These are phyloP conservation scores for Enteromius mattozi DNA, from an alignment of 2,797 vertebrate genomes.

Conservation along the genomic window DNA sequence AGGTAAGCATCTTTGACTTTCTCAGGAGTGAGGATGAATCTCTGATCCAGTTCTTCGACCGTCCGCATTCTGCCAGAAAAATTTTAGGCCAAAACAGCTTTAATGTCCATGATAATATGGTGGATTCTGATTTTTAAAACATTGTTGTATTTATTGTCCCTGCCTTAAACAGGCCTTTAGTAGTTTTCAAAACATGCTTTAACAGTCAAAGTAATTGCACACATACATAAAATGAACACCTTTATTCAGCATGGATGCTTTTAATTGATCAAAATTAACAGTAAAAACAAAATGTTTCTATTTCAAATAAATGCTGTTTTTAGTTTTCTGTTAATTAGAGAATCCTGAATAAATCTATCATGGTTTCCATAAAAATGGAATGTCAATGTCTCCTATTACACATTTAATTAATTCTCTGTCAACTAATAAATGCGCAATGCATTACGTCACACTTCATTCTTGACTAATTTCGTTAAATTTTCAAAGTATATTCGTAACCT, in stretches of 20 bases:
- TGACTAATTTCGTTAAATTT: not conserved
- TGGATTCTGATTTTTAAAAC: not conserved
- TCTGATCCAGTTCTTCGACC: constrained; percentile 90
- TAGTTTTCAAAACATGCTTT: too few relatives aligned
- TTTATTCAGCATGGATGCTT: too few relatives aligned
- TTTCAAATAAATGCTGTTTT: too few relatives aligned
- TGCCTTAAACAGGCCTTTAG: too few relatives aligned
- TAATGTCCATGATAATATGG: not conserved
- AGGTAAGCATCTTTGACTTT: constrained; percentile 93
- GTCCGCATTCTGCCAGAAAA: constrained; percentile 81
- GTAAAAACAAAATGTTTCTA: too few relatives aligned
- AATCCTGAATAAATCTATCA: too few relatives aligned
- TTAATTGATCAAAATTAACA: too few relatives aligned
- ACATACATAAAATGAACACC: too few relatives aligned
- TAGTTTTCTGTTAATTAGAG: too few relatives aligned
- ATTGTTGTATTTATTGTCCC: too few relatives aligned
- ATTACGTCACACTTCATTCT: not conserved
- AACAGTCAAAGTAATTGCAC: too few relatives aligned
- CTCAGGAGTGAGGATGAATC: constrained; percentile 92
- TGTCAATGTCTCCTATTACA: not conserved
- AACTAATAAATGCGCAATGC: not conserved
- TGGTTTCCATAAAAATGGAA: too few relatives aligned
- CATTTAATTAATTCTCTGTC: not conserved
- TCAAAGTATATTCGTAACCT: not conserved
- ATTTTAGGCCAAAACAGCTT: not conserved